Evolutionary conservation across 2,797 vertebrate genomes (phyloP), one percentile per base, ranked within the genome.

Genomic region (Remorina albescens): DNA sequence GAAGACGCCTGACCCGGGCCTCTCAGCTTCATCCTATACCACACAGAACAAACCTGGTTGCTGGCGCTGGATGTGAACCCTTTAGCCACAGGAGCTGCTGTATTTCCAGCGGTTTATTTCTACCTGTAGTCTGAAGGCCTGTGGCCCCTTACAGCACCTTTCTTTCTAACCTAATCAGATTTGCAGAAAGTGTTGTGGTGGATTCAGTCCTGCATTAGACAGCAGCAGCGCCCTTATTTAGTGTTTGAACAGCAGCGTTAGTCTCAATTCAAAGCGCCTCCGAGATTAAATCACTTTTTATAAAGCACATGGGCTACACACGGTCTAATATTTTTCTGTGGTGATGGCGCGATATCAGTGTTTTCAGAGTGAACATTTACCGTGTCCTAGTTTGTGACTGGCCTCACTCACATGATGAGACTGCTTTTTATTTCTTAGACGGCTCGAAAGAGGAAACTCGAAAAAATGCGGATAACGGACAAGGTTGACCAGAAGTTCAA

Each of bases 321-420:
- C 87, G 81, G 90, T 61, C 64, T 92, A 87, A 94, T 94, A 94
- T 93, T 94, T 93, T 92, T 87, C 71, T 80, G 88, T 85, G 66
- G 87, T 91, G 91, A 92, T 89, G 89, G 81, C 81, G 91, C 89
- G 93, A 94, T 94, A 94, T 92, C 94, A 92, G 91, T 92, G 93
- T 77, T 81, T 86, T 63, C 56, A 63, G 55, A 63, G 76, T 0
- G 66, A 66, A 76, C 77, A 49, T 71, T 67, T 34, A 30, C 50
- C 21, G 55, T 71, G 63, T 21, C 53, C 66, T 30, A 66, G 55
- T 63, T 66, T 53, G 37, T 6, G 60, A 41, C 59, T 56, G 6
- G 59, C 59, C 54, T 58, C 44, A 28, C 23, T 61, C 68, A 68
- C 26, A 41, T 3, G 46, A 32, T 58, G 8, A 5, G 5, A 2